phyloP scores from a whole-genome alignment of 1,140 invertebrate species.

The Drepana arcuata region DNA sequence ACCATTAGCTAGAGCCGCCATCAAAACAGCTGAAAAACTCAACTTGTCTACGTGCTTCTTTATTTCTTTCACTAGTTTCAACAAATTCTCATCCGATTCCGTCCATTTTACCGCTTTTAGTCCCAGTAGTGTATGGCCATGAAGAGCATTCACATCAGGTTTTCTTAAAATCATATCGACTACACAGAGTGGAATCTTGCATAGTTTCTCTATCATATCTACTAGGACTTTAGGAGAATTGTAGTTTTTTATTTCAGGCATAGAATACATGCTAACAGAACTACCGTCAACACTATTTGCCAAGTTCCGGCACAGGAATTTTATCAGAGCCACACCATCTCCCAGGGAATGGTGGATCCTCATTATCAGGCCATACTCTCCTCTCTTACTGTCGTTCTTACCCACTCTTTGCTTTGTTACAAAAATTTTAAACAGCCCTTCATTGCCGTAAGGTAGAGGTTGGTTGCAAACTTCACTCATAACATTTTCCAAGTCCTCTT shows the following conservation, averaged over 20 bases:
- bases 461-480: conserved; percentile 51
- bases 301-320: conserved; percentile 61
- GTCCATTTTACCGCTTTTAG: conserved; percentile 55
- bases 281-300: conserved; percentile 29
- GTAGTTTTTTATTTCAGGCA: neutral
- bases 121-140: conserved; percentile 22
- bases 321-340: conserved; percentile 68
- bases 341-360: conserved; percentile 71
- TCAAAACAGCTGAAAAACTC: no score
- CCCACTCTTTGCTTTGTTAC: conserved; percentile 48
- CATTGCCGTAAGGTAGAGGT: conserved; percentile 56
- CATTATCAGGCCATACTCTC: conserved; percentile 61
- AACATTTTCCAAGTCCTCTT: conserved; percentile 44
- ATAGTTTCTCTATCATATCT: conserved; percentile 27
- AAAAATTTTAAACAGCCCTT: conserved; percentile 68
- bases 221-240: conserved; percentile 18
- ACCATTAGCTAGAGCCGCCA: no score
- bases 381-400: conserved; percentile 17
- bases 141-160: neutral
- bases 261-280: conserved; percentile 10
- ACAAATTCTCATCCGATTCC: conserved; percentile 37
- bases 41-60: conserved; percentile 38
- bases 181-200: conserved; percentile 33
- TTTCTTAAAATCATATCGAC: no score
- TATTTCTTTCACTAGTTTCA: conserved; percentile 48